These are phyloP conservation scores for Prionace glauca DNA, from an alignment of 2,797 vertebrate genomes.

Conservation along the genomic window DNA sequence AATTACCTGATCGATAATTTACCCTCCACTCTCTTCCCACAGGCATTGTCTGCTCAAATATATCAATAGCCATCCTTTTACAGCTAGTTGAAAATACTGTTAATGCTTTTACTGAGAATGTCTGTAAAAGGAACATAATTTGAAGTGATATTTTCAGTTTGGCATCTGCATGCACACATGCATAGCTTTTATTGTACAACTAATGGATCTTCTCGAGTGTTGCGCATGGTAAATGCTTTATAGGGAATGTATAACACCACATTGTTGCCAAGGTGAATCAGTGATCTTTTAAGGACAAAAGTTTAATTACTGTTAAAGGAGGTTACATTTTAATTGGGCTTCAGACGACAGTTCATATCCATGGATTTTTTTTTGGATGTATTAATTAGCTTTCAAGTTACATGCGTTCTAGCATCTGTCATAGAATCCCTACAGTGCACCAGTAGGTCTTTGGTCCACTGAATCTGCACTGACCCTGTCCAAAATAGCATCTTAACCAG, in stretches of 20 bases:
- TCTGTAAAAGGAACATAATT: slow-evolving; percentile 50
- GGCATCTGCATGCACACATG: not conserved
- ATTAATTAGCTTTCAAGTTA: not conserved
- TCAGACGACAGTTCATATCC: not conserved
- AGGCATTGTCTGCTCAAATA: slow-evolving; percentile 76
- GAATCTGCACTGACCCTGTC: no score
- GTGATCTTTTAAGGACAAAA: not conserved
- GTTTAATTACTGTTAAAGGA: not conserved
- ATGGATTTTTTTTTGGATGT: not conserved
- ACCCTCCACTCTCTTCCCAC: slow-evolving; percentile 70
- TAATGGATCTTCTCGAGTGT: not conserved
- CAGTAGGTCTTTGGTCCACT: no score
- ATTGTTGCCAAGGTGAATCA: not conserved
- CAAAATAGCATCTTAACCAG: no score
- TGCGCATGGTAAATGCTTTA: not conserved
- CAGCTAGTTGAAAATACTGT: slow-evolving; percentile 66
- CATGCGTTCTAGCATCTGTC: not conserved
- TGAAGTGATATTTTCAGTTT: not conserved
- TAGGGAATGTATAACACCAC: not conserved
- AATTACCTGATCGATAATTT: slow-evolving; percentile 47
- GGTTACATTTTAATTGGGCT: not conserved
- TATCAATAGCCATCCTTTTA: slow-evolving; percentile 66
- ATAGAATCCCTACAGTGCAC: no score
- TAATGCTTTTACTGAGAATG: slow-evolving; percentile 59
- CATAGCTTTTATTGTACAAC: not conserved